Evolutionary conservation across 2,888 invertebrate species (phyloP).

Genomic region (Torymus texanus): DNA sequence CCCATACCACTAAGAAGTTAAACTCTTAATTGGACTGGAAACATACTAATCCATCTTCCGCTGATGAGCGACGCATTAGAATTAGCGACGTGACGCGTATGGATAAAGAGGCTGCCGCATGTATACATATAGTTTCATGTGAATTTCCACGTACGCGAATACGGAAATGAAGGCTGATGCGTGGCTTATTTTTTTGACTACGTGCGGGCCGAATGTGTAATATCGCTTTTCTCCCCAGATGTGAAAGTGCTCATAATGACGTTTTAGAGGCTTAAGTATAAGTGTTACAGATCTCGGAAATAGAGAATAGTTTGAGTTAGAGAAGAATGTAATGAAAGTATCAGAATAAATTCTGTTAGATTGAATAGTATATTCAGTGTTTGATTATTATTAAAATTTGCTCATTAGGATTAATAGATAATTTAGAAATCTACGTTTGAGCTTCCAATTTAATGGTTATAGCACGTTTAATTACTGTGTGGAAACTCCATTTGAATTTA

Average conservation of each 20-base stretch:
- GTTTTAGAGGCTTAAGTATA: not conserved
- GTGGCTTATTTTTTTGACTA: not conserved
- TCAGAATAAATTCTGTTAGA: not conserved
- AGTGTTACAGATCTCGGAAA: no score
- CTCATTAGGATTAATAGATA: no score
- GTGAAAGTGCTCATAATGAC: conserved; percentile 28
- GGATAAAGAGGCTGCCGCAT: conserved; percentile 26
- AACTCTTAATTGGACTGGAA: conserved; percentile 53
- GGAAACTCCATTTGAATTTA: no score
- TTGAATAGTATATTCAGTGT: not conserved
- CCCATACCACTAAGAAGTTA: conserved; percentile 21
- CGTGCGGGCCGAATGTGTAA: not conserved
- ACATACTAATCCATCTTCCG: conserved; percentile 51
- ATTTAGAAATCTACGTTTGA: no score
- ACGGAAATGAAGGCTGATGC: conserved; percentile 22
- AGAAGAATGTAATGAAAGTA: not conserved
- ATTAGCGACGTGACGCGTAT: conserved; percentile 39
- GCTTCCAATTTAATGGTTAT: no score
- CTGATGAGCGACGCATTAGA: conserved; percentile 53
- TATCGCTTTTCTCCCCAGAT: not conserved
- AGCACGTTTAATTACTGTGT: no score
- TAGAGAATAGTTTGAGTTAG: not conserved
- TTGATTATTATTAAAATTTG: no score
- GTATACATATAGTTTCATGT: no score
- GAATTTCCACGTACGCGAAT: conserved; percentile 7